Base-by-base conservation (phyloP, 1,140 invertebrate genomes). In the Sycobia sp. region DNA sequence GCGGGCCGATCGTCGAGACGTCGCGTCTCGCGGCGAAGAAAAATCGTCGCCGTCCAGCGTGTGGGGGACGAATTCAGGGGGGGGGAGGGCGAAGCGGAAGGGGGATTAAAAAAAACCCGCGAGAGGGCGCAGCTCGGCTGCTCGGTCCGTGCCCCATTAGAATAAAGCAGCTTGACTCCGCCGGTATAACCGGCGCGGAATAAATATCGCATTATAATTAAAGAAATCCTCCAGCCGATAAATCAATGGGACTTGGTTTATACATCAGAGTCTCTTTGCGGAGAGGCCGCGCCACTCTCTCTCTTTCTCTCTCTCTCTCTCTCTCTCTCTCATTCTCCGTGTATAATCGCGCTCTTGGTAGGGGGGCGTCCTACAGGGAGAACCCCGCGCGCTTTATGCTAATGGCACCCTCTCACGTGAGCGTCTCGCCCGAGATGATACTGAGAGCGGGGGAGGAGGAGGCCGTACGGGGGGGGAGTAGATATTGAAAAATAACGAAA, bases 131-230 rank as follows among this genome's bases (percentile, higher is more conserved):
- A n/a, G n/a, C n/a, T n/a, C n/a, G n/a, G n/a, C n/a, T n/a, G n/a
- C n/a, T n/a, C n/a, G n/a, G n/a, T n/a, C n/a, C n/a, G n/a, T n/a
- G n/a, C n/a, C n/a, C n/a, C n/a, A 76, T 76, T 74, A 75, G 58
- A 74, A 76, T 73, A 76, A 72, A 76, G 69, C 74, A 76, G 74
- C 73, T 74, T 76, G 75, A 77, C 74, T 76, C 65, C 64, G 10
- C 32, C 29, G 9, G 13, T n/a, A n/a, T n/a, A n/a, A n/a, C 4
- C n/a, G 2, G 16, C 27, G 66, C 73, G 75, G 76, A 78, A 78
- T 78, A 78, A 78, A 78, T 76, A 78, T 77, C 75, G 71, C 76
- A 76, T 78, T 76, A 76, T 78, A 77, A 78, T 78, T 77, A 78
- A 78, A 77, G 71, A 73, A 76, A 76, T 76, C 69, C 69, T 70